A percentile compares a stretch with the other conserved stretches of the same genome.
phyloP scores from a whole-genome alignment of 2,113 vertebrate genomes.

The Orthonyx spaldingii region DNA sequence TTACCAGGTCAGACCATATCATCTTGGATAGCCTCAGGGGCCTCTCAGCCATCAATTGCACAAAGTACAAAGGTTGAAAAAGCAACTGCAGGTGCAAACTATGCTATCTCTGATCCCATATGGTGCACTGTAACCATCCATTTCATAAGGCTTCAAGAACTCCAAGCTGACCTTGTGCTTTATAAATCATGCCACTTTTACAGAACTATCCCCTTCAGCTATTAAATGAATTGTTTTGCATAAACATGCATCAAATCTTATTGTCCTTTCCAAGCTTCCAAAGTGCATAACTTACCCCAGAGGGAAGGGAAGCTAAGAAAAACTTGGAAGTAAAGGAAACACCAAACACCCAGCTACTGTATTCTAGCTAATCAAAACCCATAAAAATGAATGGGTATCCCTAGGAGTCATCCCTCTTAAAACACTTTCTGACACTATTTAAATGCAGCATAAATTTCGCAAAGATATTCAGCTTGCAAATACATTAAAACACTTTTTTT shows the following conservation, averaged over 20 bases:
- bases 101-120: background rate
- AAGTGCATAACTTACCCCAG: background rate
- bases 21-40: background rate
- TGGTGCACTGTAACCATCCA: background rate
- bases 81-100: conserved; percentile 11
- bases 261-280: background rate
- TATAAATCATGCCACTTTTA: conserved; percentile 6
- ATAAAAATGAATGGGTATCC: background rate
- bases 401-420: background rate
- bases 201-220: background rate
- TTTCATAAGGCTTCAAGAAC: conserved; percentile 14
- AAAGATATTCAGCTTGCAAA: background rate
- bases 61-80: background rate
- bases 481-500: background rate
- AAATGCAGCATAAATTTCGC: background rate
- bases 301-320: background rate
- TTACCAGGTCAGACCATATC: background rate
- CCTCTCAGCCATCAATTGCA: background rate
- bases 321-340: background rate
- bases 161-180: background rate
- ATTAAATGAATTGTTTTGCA: background rate
- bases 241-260: background rate
- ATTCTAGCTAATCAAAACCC: background rate
- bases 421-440: background rate
- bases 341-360: background rate